Base-by-base conservation (phyloP, 30 jellyfish, hydroid and myxozoan genomes). In the Chironex yamaguchii region DNA sequence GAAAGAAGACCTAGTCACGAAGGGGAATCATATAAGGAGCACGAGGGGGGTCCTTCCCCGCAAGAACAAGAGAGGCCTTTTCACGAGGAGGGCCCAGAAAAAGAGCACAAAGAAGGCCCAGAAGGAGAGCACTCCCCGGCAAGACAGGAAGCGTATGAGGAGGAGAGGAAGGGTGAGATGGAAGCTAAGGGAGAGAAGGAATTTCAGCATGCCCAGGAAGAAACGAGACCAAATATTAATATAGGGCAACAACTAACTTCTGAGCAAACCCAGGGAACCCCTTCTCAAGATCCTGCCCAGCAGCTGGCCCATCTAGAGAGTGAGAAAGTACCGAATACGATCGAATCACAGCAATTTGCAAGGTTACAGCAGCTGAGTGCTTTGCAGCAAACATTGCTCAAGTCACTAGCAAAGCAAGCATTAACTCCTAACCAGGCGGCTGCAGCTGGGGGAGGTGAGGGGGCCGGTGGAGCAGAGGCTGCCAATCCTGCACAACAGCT, bases 341-440 rank as follows among this genome's bases (percentile, higher is more conserved):
- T 89, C 4, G 79, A 89, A 30, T 73, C 97, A 25, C 70, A 76
- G 63, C 97, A 89, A 54, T 68, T 89, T 1, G 97, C 97, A 20
- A 70, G 82, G 48, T 85, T 89, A 1, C 81, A 89, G 34, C 97
- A 89, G 69, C 83, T 89, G 27, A 76, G 92, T 25, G n/a, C 91
- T 14, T 66, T 89, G 97, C 97, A 89, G 48, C 84, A 89, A 65
- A 88, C 97, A 20, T 31, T 89, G 73, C 69, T 75, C 23, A 24
- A 89, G 64, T 89, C 97, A 58, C 48, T 81, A 17, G 93, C 90
- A n/a, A 68, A 63, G 33, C 97, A 79, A 69, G 64, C 93, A 4
- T n/a, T 31, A 6, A 70, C 49, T 52, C n/a, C n/a, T n/a, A n/a
- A n/a, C n/a, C 42, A 42, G 48, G 62, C 85, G 31, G 76, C 66